phyloP scores from a whole-genome alignment of 2,888 invertebrate genomes.

The Standfussiana lucernea region DNA sequence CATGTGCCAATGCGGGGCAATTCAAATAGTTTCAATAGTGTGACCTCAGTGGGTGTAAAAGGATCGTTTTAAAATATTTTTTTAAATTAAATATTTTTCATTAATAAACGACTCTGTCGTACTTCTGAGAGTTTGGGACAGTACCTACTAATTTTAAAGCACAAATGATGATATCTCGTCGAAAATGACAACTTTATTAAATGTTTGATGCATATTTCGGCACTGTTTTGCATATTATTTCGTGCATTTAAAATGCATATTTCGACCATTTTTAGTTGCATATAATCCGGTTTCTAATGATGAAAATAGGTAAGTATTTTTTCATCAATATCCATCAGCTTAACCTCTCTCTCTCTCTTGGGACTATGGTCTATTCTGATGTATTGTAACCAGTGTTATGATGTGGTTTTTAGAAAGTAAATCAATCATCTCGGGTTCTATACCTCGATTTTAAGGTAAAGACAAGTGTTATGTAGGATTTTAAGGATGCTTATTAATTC shows the following conservation, averaged over 20 bases:
- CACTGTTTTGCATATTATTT: background rate
- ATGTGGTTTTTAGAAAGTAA: background rate
- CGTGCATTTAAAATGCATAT: background rate
- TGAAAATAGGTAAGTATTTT: background rate
- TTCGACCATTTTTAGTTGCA: background rate
- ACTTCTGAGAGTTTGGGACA: too few relatives aligned
- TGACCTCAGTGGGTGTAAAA: too few relatives aligned
- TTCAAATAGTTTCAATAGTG: too few relatives aligned
- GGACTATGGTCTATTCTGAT: too few relatives aligned
- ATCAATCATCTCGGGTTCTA: background rate
- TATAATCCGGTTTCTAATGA: background rate
- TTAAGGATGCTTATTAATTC: background rate
- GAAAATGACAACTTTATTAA: too few relatives aligned
- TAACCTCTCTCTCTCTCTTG: background rate
- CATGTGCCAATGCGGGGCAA: too few relatives aligned
- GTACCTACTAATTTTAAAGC: too few relatives aligned
- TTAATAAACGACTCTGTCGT: too few relatives aligned
- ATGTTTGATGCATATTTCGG: background rate
- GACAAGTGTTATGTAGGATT: background rate
- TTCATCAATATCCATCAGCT: background rate
- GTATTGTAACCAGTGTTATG: background rate
- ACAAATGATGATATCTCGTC: too few relatives aligned
- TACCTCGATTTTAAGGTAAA: background rate
- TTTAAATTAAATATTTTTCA: too few relatives aligned
- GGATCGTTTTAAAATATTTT: too few relatives aligned